Conservation (phyloP, 2,888 invertebrate species). For the Phymatocera aterrima region DNA sequence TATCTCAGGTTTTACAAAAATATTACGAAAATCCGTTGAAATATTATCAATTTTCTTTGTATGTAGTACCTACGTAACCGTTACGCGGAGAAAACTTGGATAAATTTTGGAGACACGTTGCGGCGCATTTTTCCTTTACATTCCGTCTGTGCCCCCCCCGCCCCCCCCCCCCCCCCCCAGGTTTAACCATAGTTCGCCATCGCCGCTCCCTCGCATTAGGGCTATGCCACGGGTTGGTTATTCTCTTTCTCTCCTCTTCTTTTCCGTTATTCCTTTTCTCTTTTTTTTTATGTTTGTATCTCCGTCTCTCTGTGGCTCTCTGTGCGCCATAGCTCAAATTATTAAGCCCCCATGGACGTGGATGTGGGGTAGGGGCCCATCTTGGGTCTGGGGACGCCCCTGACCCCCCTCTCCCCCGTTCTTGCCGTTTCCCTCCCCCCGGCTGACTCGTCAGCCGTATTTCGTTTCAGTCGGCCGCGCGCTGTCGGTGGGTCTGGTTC, state of each 20-base stretch:
- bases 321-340: constrained; percentile 36
- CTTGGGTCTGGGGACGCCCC: constrained; percentile 52
- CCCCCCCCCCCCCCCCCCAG: constrained; percentile 28
- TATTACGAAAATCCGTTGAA: constrained; percentile 17
- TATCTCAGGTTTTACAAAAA: neutral
- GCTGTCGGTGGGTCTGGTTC: constrained; percentile 61
- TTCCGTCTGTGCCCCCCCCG: constrained; percentile 29
- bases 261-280: constrained; percentile 48
- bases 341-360: constrained; percentile 62
- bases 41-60: constrained; percentile 31
- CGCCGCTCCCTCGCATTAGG: constrained; percentile 36
- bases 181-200: constrained; percentile 5
- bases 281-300: constrained; percentile 47
- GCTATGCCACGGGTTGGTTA: constrained; percentile 57
- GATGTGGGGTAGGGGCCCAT: constrained; percentile 48
- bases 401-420: constrained; percentile 52
- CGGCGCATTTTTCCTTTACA: constrained; percentile 17
- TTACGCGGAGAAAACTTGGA: constrained; percentile 14
- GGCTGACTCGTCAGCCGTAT: constrained; percentile 54
- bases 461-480: constrained; percentile 67
- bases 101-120: neutral
- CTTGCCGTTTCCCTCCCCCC: constrained; percentile 51
- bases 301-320: constrained; percentile 49
- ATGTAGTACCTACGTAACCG: neutral
- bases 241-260: constrained; percentile 46